phyloP scores from a whole-genome alignment of 2,888 invertebrate species.

The Augiades crinisus region DNA sequence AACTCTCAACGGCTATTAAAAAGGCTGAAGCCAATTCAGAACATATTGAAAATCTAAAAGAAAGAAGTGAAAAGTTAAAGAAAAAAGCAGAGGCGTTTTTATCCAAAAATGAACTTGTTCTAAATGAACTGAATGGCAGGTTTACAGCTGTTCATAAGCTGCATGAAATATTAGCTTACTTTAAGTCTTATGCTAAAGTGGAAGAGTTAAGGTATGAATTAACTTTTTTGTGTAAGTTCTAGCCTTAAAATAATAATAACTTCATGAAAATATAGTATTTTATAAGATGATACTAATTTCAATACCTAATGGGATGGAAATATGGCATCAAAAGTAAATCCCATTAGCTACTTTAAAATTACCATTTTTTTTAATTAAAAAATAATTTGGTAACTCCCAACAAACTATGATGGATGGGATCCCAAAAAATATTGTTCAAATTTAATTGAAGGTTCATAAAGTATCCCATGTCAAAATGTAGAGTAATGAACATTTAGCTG shows the following conservation, averaged over 20 bases:
- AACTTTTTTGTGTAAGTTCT: neutral
- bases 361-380: no score
- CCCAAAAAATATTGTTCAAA: no score
- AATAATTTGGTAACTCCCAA: no score
- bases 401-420: no score
- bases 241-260: neutral
- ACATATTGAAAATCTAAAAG: constrained; percentile 70
- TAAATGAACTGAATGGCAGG: constrained; percentile 64
- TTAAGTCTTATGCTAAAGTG: constrained; percentile 85
- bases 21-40: constrained; percentile 81
- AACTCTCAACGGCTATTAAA: constrained; percentile 83
- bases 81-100: constrained; percentile 63
- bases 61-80: constrained; percentile 67
- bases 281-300: no score
- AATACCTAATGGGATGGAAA: no score
- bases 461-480: no score
- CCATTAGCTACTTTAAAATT: no score
- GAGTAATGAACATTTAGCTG: no score
- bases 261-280: no score
- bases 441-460: no score
- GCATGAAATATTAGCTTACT: constrained; percentile 83
- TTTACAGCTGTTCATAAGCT: constrained; percentile 76
- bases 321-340: no score
- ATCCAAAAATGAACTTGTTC: constrained; percentile 60
- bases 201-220: constrained; percentile 84